These are phyloP conservation scores for Argyrosomus japonicus DNA, from an alignment of 2,113 vertebrate species.

Conservation along the genomic window DNA sequence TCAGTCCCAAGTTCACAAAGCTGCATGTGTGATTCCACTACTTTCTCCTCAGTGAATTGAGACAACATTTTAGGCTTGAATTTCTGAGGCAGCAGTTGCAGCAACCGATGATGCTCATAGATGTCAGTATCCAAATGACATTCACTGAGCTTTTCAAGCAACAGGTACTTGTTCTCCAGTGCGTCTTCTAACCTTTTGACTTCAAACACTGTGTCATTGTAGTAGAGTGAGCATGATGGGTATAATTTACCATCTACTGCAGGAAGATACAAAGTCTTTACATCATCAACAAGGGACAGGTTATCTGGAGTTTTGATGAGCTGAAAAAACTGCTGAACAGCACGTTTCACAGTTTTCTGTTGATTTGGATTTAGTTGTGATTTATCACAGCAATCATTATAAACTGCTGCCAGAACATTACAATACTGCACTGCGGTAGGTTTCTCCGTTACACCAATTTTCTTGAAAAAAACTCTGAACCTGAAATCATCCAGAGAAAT, in stretches of 20 bases:
- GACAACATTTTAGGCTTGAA: constrained; percentile 80
- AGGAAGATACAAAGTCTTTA: constrained; percentile 82
- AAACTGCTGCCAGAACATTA: constrained; percentile 81
- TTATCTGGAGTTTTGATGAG: constrained; percentile 56
- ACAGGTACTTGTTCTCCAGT: constrained; percentile 68
- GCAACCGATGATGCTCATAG: constrained; percentile 63
- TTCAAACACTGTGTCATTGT: constrained; percentile 82
- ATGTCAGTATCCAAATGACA: constrained; percentile 60
- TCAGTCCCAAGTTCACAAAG: constrained; percentile 67
- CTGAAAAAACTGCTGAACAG: constrained; percentile 79
- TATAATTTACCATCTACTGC: constrained; percentile 83
- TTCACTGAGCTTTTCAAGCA: constrained; percentile 78
- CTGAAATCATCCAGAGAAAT: constrained; percentile 2
- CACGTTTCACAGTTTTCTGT: constrained; percentile 66
- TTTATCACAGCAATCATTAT: constrained; percentile 78
- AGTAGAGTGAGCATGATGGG: constrained; percentile 77
- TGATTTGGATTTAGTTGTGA: constrained; percentile 72
- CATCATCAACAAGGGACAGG: neutral
- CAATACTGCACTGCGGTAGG: constrained; percentile 82
- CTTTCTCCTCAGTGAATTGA: constrained; percentile 73
- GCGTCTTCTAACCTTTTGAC: constrained; percentile 42
- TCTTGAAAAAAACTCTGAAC: constrained; percentile 79
- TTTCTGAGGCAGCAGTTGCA: constrained; percentile 77
- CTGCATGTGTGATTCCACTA: constrained; percentile 64
- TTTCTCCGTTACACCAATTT: constrained; percentile 73